Conservation (phyloP, 2,113 vertebrate genomes). For the Neodon shergylaensis region DNA sequence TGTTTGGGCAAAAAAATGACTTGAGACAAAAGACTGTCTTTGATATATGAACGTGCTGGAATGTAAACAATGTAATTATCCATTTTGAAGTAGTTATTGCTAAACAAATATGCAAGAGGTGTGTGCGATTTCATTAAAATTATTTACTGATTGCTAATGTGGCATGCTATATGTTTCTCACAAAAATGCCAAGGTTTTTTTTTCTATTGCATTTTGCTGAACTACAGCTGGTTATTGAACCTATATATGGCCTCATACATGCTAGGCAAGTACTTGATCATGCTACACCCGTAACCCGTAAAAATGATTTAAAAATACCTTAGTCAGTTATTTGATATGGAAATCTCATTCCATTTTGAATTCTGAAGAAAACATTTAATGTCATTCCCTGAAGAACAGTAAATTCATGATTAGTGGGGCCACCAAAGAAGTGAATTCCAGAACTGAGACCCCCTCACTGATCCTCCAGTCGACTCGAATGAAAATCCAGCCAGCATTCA, state of each 20-base stretch:
- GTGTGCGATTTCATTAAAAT: not conserved
- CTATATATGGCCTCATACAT: not conserved
- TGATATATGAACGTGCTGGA: not conserved
- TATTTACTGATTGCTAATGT: constrained; percentile 50
- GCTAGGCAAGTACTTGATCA: not conserved
- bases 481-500: not conserved
- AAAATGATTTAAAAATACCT: not conserved
- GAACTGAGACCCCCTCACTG: not conserved
- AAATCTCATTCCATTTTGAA: constrained; percentile 31
- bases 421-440: constrained; percentile 3
- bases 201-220: not conserved
- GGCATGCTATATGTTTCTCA: not conserved
- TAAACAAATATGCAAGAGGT: constrained; percentile 16
- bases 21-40: constrained; percentile 16
- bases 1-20: constrained; percentile 51
- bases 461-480: not conserved
- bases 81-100: constrained; percentile 26
- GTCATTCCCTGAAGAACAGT: not conserved
- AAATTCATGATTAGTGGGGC: constrained; percentile 3
- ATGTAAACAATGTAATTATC: not conserved
- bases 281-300: not conserved
- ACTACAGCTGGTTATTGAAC: not conserved
- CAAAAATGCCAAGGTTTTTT: not conserved
- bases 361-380: constrained; percentile 13
- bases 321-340: not conserved